Evolutionary conservation across 2,113 vertebrate species (phyloP), one percentile per base, ranked within the genome.

Genomic region (Geothlypis trichas): DNA sequence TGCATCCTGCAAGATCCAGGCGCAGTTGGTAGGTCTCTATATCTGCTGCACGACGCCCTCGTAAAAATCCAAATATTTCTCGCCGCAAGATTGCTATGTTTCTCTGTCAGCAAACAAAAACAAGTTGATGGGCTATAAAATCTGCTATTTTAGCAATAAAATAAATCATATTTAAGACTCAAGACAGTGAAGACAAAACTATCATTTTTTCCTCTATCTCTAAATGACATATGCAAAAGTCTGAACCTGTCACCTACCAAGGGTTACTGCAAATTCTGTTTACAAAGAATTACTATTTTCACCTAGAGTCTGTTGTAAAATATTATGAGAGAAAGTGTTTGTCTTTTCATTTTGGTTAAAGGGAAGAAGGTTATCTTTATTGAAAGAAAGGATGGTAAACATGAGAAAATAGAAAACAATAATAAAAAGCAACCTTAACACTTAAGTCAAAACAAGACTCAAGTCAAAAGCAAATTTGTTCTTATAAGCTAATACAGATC

Each of bases 41-140:
- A 87, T 99, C 99, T 13, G 98, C 96, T 5, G 98, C 88, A 75
- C 98, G 98, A 93, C 99, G 97, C 42, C 98, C 98, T 95, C 98
- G 98, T 49, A 98, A 99, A 89, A 99, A 98, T 84, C 98, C 97
- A 98, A 99, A 97, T 97, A 99, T 98, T 87, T 98, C 98, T 93
- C 98, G 98, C 97, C 99, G 98, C 69, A 99, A 97, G 17, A 62
- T 94, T 15, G 97, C 97, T 58, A 98, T 97, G 82, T 97, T 97
- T 96, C 98, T 96, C 98, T 98, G 85, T 92, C 46, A 77, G 80
- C 37, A 97, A 97, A 95, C 5, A 87, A 77, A 85, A 95, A 62
- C 11, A 93, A 73, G 62, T 65, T 95, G 41, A 90, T 4, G 35
- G 44, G 19, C 26, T 87, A 62, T 24, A 93, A 74, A 93, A 71